Conservation (phyloP, 1,140 invertebrate species). For the Drosophila bipectinata region DNA sequence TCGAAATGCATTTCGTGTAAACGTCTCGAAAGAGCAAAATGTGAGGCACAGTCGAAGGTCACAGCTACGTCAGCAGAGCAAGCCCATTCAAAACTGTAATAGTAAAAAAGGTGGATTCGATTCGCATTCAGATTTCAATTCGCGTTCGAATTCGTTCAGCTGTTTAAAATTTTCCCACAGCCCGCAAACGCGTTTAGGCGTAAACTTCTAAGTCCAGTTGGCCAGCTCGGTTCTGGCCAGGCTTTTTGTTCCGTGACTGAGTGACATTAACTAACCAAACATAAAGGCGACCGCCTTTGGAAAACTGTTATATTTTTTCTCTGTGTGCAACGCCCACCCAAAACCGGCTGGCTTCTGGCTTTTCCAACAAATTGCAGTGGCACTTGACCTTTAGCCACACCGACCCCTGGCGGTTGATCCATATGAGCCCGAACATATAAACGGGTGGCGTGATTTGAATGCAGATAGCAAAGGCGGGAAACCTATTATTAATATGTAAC, state of each 20-base stretch:
- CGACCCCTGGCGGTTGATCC: constrained; percentile 26
- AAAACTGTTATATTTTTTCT: not conserved
- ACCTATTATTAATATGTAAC: not conserved
- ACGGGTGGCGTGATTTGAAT: constrained; percentile 5
- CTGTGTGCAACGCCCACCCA: constrained; percentile 22
- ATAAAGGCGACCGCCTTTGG: constrained; percentile 38
- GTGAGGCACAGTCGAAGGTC: constrained; percentile 59
- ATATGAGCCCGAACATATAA: constrained; percentile 1
- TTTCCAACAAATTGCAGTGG: constrained; percentile 67
- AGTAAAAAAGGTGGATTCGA: constrained; percentile 22
- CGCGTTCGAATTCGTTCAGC: constrained; percentile 6
- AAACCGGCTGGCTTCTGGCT: constrained; percentile 20
- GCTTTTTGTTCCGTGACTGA: constrained; percentile 41
- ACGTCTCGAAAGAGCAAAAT: constrained; percentile 65
- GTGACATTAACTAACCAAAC: constrained; percentile 50
- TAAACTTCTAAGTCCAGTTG: constrained; percentile 29
- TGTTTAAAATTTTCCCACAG: constrained; percentile 47
- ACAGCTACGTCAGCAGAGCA: constrained; percentile 37
- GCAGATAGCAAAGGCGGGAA: not conserved
- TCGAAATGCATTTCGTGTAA: constrained; percentile 63
- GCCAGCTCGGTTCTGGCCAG: constrained; percentile 15
- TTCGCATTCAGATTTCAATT: constrained; percentile 37
- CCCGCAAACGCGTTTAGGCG: constrained; percentile 41
- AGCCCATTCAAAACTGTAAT: constrained; percentile 44
- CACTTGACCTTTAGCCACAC: constrained; percentile 59